Evolutionary conservation across 2,888 invertebrate genomes (phyloP).

Genomic region (Calameuta pallipes): DNA sequence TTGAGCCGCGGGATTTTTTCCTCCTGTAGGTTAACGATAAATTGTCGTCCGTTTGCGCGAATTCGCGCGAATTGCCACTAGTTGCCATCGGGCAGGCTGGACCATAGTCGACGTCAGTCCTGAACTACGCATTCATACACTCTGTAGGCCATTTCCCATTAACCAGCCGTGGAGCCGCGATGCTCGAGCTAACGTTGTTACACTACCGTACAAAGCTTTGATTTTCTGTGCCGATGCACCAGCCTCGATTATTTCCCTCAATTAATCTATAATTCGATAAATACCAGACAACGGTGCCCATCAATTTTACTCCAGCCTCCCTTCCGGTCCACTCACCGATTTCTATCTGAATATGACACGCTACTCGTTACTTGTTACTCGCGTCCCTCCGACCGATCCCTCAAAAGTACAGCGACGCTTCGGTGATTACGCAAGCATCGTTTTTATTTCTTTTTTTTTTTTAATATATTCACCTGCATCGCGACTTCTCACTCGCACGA

Average conservation of each 20-base stretch:
- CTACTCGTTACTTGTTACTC: no score
- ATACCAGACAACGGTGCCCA: slow-evolving; percentile 40
- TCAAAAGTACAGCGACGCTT: not conserved
- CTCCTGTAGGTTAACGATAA: not conserved
- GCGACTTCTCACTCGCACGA: no score
- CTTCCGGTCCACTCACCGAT: not conserved
- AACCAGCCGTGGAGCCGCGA: not conserved
- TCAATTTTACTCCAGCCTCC: slow-evolving; percentile 28
- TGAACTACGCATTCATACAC: slow-evolving; percentile 11
- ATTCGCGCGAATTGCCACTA: not conserved
- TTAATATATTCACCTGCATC: not conserved
- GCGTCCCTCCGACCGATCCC: no score
- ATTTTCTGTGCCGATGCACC: slow-evolving; percentile 45
- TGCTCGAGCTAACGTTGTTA: slow-evolving; percentile 37
- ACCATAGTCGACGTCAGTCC: not conserved
- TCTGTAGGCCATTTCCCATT: slow-evolving; percentile 6
- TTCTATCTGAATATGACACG: not conserved
- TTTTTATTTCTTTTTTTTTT: not conserved
- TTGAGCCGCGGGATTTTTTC: not conserved
- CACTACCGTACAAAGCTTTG: slow-evolving; percentile 46
- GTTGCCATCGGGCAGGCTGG: not conserved
- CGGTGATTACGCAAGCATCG: not conserved
- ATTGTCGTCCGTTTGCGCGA: not conserved
- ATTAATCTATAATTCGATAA: slow-evolving; percentile 53
- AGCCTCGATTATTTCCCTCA: slow-evolving; percentile 47